Conservation (phyloP, 2,113 vertebrate genomes). For the Silurus glanis region DNA sequence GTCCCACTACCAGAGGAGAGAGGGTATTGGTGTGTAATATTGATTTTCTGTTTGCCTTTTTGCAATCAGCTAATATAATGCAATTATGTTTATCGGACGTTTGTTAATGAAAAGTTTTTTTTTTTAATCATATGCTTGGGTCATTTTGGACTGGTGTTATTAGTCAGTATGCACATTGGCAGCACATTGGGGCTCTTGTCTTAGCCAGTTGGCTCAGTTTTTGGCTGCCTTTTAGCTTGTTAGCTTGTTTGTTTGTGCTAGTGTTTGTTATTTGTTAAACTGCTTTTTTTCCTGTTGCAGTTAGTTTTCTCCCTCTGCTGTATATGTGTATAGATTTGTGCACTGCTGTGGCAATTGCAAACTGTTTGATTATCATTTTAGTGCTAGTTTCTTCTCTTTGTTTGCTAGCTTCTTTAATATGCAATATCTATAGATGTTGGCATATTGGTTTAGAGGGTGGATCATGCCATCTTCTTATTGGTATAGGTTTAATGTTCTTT, state of each 20-base stretch:
- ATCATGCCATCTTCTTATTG: too few relatives aligned
- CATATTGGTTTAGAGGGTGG: too few relatives aligned
- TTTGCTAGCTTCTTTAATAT: not conserved
- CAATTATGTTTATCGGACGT: not conserved
- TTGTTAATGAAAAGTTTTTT: not conserved
- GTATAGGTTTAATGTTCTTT: too few relatives aligned
- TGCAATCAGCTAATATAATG: not conserved
- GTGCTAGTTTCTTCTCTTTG: not conserved
- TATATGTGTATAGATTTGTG: not conserved
- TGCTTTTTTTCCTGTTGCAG: not conserved
- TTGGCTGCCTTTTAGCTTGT: not conserved
- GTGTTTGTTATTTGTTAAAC: not conserved
- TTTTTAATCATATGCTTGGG: not conserved
- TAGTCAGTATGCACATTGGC: not conserved
- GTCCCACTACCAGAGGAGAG: not conserved
- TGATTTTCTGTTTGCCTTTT: not conserved
- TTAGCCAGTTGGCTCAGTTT: too few relatives aligned
- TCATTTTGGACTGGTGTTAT: not conserved
- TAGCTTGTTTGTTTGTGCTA: too few relatives aligned
- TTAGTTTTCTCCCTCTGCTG: not conserved
- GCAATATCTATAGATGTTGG: too few relatives aligned
- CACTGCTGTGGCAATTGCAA: too few relatives aligned
- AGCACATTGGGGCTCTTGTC: too few relatives aligned
- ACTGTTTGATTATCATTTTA: not conserved
- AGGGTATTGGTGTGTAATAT: conserved; percentile 2